Conservation (phyloP, 2,797 vertebrate species). For the Phalanger gymnotis region DNA sequence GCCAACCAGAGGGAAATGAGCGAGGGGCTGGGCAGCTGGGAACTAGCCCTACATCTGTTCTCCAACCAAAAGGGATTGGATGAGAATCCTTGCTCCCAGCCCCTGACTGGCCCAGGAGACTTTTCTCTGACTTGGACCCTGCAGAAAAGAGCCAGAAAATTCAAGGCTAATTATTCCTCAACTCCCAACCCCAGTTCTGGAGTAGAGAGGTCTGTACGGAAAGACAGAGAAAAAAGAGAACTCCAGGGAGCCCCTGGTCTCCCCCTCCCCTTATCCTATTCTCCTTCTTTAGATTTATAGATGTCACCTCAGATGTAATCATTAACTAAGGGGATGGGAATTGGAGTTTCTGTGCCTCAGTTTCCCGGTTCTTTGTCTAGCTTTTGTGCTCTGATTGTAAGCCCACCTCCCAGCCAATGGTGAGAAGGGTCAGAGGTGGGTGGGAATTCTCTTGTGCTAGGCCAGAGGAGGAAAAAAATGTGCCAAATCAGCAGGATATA, state of each 20-base stretch:
- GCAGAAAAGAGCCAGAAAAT: neutral
- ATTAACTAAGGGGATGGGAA: no score
- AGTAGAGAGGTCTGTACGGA: neutral
- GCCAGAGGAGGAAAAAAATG: neutral
- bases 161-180: neutral
- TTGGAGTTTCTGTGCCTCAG: no score
- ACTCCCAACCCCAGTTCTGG: neutral
- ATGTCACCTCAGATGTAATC: no score
- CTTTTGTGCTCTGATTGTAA: no score
- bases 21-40: neutral
- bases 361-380: no score
- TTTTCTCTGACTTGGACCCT: neutral
- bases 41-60: neutral
- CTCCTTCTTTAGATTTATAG: no score
- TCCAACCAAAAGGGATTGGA: neutral
- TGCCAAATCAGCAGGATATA: neutral
- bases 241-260: neutral
- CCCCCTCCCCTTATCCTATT: no score
- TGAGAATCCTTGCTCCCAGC: neutral
- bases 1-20: neutral
- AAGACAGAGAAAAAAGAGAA: neutral
- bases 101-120: neutral
- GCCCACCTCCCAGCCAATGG: no score
- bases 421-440: no score
- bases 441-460: no score